Base-by-base conservation (phyloP, 1,140 invertebrate genomes). In the Nymphalis io region DNA sequence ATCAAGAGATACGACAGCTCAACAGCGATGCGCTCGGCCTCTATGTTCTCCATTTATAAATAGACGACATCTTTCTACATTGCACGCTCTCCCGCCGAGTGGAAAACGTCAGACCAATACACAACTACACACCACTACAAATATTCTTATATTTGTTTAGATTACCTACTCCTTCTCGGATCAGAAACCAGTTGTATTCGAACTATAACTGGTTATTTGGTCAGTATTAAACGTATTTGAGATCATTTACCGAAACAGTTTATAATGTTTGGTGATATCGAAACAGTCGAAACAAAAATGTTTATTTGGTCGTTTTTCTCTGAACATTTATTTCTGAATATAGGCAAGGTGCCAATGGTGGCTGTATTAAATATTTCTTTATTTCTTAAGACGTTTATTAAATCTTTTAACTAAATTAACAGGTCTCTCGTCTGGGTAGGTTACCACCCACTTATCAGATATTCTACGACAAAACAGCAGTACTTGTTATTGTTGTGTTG, bases 1-100 rank as follows among this genome's bases (percentile, higher is more conserved):
- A 66, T 66, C 55, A 58, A 66, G 16, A 48, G 64, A 38, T 60
- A 46, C 42, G 42, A 46, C 42, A 46, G 42, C 42, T 46, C 15
- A 18, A 51, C 46, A 51, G 10, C 72, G 80, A 80, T 79, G 82
- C 79, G 82, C 76, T 75, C 78, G 74, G 75, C 74, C 69, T 79
- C 83, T 85, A 74, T 77, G 82, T 80, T 85, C 72, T 70, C 73
- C 77, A 75, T 79, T 79, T 90, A 90, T 87, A 89, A 90, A 90
- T 90, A 90, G 86, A 84, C 78, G 79, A 82, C 81, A 82, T 89
- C 85, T 87, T 85, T 82, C 81, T 84, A 82, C 82, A 79, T 78
- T 86, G 82, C 82, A 86, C 79, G 85, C 84, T 89, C 88, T 90
- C 88, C 88, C 87, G 78, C 82, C 83, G 79, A 90, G 84, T 82